Base-by-base conservation (phyloP, 2,888 invertebrate species). In the Eupithecia pulchellata region DNA sequence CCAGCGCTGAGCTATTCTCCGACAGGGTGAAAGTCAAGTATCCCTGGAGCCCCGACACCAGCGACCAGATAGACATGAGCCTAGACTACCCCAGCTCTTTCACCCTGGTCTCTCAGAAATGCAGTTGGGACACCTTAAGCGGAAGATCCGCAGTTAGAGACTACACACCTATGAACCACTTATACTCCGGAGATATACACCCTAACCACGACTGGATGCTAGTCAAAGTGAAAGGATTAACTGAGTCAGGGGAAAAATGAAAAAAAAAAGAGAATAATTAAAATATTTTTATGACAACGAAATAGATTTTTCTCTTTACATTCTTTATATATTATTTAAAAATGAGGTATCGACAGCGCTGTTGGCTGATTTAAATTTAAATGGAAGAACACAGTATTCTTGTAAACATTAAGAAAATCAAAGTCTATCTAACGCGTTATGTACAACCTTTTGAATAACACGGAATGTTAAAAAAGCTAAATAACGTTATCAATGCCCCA, bases 81-180 rank as follows among this genome's bases (percentile, higher is more conserved):
- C 86, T 87, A 27, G 58, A 36, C 47, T 91, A 91, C 70, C 91
- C 90, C 0, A 86, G 83, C 65, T 80, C 84, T 0, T 25, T 57
- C 1, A 62, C 67, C 2, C 29, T 73, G 17, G 62, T 70, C 0
- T 79, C 82, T 4, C 78, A 77, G 32, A 82, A 82, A 64, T 78
- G 73, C 1, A 84, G 83, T 67, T 77, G 80, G 27, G 74, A 68
- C 30, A 74, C 75, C 0, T 17, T 72, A 17, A 11, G 11, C 4
- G 30, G 34, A 14, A 3, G 72, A 52, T 4, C 74, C 71, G 8
- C 8, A 69, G 1, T 69, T 71, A 39, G 62, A 14, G 32, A 20
- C 14, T 34, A 61, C 6, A 11, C 47, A 0, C 82, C 83, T 0
- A 76, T 84, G 64, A 79, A 80, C 66, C 77, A 78, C 34, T 32